phyloP scores from a whole-genome alignment of 2,888 invertebrate species.

The Tipula unca region DNA sequence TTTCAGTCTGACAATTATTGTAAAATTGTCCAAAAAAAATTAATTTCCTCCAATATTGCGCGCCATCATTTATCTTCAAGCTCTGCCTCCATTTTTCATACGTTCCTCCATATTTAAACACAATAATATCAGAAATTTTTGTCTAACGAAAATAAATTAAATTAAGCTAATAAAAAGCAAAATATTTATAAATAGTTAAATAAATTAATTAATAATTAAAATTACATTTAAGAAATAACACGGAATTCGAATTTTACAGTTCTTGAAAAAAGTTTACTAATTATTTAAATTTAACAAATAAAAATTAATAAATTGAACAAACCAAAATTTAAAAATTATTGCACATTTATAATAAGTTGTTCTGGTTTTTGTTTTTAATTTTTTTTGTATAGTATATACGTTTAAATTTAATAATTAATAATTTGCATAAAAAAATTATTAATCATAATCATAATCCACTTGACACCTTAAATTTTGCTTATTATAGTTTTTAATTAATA shows the following conservation, averaged over 20 bases:
- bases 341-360: not conserved
- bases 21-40: not conserved
- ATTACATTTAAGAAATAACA: not conserved
- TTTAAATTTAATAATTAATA: not conserved
- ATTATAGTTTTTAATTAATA: not conserved
- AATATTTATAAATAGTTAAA: too few relatives aligned
- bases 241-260: not conserved
- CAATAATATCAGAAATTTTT: not conserved
- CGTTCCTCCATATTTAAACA: not conserved
- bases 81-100: not conserved
- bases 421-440: not conserved
- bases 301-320: not conserved
- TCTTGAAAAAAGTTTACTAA: not conserved
- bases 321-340: not conserved
- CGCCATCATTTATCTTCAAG: not conserved
- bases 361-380: not conserved
- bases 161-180: too few relatives aligned
- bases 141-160: not conserved
- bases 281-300: not conserved
- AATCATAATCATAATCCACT: conserved; percentile 29
- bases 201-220: not conserved
- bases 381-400: not conserved
- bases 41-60: not conserved
- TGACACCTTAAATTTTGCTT: conserved; percentile 29
- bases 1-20: not conserved